These are phyloP conservation scores for Danaus plexippus DNA, from an alignment of 1,140 invertebrate genomes.

Conservation along the genomic window DNA sequence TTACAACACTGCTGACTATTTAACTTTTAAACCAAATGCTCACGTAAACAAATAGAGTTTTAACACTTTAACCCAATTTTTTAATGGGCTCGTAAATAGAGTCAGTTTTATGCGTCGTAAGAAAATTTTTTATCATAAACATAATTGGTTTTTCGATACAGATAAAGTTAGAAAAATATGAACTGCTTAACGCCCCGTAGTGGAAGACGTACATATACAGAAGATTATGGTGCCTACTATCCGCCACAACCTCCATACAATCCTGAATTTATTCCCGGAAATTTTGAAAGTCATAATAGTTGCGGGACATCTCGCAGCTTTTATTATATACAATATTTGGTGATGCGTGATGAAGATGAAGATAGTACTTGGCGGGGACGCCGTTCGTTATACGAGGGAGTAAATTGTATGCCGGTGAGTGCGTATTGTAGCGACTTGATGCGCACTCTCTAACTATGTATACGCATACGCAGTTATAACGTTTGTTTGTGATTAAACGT, in stretches of 20 bases:
- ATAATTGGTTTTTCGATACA: constrained; percentile 15
- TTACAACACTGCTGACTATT: too few relatives aligned
- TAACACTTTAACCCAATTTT: constrained; percentile 1
- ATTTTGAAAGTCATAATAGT: constrained; percentile 24
- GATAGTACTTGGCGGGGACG: constrained; percentile 40
- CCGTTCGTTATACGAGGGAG: constrained; percentile 57
- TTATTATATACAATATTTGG: constrained; percentile 25
- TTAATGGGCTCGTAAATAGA: constrained; percentile 2
- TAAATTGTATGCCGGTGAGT: constrained; percentile 61
- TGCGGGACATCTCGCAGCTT: constrained; percentile 24
- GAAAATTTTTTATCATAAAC: background rate
- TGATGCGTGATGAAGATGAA: constrained; percentile 28
- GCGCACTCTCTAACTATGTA: constrained; percentile 40
- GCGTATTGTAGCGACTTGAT: constrained; percentile 40
- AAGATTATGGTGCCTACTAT: constrained; percentile 42
- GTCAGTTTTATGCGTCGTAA: background rate
- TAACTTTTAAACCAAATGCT: constrained; percentile 1
- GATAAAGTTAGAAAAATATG: constrained; percentile 33
- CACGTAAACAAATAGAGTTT: constrained; percentile 1
- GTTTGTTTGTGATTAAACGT: constrained; percentile 28
- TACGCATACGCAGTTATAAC: constrained; percentile 27
- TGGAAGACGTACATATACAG: constrained; percentile 28
- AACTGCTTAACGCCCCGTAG: constrained; percentile 42
- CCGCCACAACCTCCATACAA: constrained; percentile 51
- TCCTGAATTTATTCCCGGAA: constrained; percentile 40